Evolutionary conservation across 30 jellyfish, hydroid and myxozoan genomes (phyloP).

Genomic region (Pseudorhiza aurosa): DNA sequence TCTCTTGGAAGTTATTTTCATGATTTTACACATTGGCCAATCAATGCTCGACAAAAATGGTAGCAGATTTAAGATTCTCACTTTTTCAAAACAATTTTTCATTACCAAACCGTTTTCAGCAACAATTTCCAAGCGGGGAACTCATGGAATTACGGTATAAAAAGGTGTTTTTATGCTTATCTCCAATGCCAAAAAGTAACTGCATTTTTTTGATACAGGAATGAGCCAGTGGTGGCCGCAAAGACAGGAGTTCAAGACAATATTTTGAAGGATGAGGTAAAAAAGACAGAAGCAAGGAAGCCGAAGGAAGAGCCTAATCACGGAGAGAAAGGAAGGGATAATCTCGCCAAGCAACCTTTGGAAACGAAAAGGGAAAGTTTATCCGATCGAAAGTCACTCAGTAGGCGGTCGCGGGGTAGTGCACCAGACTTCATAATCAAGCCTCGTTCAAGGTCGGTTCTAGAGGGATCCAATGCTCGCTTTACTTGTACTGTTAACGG

Average conservation of each 20-base stretch:
- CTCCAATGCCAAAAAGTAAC: no score
- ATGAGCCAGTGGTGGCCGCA: not conserved
- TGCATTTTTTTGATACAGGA: not conserved
- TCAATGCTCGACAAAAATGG: no score
- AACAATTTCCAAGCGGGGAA: no score
- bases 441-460: slow-evolving; percentile 78
- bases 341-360: slow-evolving; percentile 6
- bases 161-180: no score
- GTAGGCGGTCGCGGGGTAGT: slow-evolving; percentile 54
- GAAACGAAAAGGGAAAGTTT: slow-evolving; percentile 1
- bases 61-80: no score
- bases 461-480: slow-evolving; percentile 73
- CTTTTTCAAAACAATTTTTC: no score
- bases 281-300: not conserved
- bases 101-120: no score
- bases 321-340: not conserved
- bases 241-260: not conserved
- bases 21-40: no score
- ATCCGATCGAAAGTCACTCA: slow-evolving; percentile 5
- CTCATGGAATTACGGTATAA: no score
- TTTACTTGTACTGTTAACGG: slow-evolving; percentile 80
- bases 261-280: not conserved
- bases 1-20: no score
- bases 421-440: slow-evolving; percentile 84
- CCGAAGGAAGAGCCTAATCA: not conserved